These are phyloP conservation scores for Anthrax anthrax DNA, from an alignment of 2,888 invertebrate genomes.

Conservation along the genomic window DNA sequence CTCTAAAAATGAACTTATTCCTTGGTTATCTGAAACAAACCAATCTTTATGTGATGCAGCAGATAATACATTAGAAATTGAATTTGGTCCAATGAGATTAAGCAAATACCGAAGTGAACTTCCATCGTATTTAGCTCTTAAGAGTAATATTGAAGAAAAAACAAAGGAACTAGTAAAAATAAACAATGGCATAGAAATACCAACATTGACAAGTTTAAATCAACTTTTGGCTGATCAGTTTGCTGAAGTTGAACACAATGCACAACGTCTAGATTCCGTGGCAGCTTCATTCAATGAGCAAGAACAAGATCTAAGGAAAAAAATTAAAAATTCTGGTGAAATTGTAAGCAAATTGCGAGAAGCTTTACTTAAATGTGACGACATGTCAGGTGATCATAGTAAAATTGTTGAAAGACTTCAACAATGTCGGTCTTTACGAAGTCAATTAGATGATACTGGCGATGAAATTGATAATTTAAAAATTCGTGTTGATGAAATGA, in stretches of 20 bases:
- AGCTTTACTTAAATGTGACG: conserved; percentile 76
- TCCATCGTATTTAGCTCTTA: conserved; percentile 59
- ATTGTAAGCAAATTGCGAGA: conserved; percentile 61
- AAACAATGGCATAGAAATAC: conserved; percentile 54
- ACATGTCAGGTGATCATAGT: conserved; percentile 72
- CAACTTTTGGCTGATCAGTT: conserved; percentile 62
- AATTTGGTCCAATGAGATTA: conserved; percentile 62
- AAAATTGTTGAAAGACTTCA: conserved; percentile 68
- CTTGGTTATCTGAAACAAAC: conserved; percentile 74
- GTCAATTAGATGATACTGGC: conserved; percentile 52
- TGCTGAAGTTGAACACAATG: conserved; percentile 53
- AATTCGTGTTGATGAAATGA: conserved; percentile 54
- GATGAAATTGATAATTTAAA: conserved; percentile 54
- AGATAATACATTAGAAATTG: conserved; percentile 64
- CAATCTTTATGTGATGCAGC: conserved; percentile 60
- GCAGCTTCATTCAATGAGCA: conserved; percentile 59
- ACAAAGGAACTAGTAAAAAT: conserved; percentile 63
- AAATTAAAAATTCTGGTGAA: conserved; percentile 56
- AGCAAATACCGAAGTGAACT: conserved; percentile 76
- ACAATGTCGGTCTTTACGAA: conserved; percentile 56
- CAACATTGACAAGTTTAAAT: conserved; percentile 49
- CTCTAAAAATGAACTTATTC: conserved; percentile 63
- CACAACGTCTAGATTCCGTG: conserved; percentile 57
- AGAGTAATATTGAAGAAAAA: conserved; percentile 64
- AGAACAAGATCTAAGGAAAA: conserved; percentile 55